Evolutionary conservation across 2,113 vertebrate species (phyloP), one percentile per base, ranked within the genome.

Genomic region (Neogale vison): DNA sequence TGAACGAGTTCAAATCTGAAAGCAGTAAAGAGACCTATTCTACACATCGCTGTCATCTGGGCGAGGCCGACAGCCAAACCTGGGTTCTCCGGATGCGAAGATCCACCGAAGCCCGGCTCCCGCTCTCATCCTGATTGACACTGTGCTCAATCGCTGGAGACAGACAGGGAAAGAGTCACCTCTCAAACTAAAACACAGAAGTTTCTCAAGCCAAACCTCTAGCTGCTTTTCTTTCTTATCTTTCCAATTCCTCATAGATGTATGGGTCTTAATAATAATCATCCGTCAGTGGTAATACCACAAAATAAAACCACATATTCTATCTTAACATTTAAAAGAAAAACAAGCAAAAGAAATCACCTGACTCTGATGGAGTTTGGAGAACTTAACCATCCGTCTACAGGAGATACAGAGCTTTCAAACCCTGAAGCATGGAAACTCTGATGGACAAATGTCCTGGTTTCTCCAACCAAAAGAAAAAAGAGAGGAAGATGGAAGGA

Each of bases 21-120:
- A 69, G 47, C n/a, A 45, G 52, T 52, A 2, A 79, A 29, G 12
- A 21, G n/a, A 8, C 50, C 14, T 59, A 24, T 39, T 47, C n/a
- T 4, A 34, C 21, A 14, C 6, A 9, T 13, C 1, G 7, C 29
- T 26, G 18, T 31, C 7, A 0, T 24, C 65, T 24, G 34, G 50
- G 17, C 0, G 4, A 39, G 87, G 47, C 10, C 17, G 17, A 15
- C 36, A 34, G 61, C 12, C 98, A 86, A 85, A 99, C 99, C 99
- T 99, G 99, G 55, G 99, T 99, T 98, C 99, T 99, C n/a, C 99
- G 99, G 97, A 99, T 99, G 97, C 99, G 99, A 71, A 99, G 98
- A 95, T 99, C 99, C 71, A 99, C 99, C 0, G 99, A 99, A 0
- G 99, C 98, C 59, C 99, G 98, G 97, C 98, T 99, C 0, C 97